These are phyloP conservation scores for Andrena camellia DNA, from an alignment of 2,888 invertebrate species.

Conservation along the genomic window DNA sequence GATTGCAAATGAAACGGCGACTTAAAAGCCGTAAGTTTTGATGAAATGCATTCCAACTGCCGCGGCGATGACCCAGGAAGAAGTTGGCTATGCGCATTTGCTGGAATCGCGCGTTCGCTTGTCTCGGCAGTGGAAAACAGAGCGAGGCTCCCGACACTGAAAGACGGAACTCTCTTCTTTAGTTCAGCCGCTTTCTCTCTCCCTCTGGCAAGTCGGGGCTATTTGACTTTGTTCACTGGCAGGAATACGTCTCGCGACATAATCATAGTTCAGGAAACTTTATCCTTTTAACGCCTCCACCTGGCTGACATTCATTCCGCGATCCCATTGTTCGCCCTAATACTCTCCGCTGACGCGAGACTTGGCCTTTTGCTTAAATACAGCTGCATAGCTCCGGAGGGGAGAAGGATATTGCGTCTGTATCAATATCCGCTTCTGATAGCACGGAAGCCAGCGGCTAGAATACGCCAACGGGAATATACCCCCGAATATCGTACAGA, in stretches of 20 bases:
- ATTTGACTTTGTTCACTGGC: slow-evolving; percentile 27
- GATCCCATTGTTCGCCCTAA: slow-evolving; percentile 35
- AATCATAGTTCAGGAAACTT: slow-evolving; percentile 74
- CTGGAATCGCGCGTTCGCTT: slow-evolving; percentile 25
- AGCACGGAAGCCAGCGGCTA: slow-evolving; percentile 1
- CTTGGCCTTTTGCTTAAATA: slow-evolving; percentile 18
- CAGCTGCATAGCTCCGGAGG: neutral
- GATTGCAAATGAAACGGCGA: slow-evolving; percentile 31
- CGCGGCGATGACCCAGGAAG: slow-evolving; percentile 32
- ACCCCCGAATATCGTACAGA: slow-evolving; percentile 1
- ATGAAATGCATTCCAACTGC: slow-evolving; percentile 74
- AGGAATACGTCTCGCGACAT: slow-evolving; percentile 52
- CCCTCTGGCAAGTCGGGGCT: slow-evolving; percentile 4
- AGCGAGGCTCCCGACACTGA: neutral
- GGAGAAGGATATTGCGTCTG: slow-evolving; percentile 70
- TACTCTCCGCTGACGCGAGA: slow-evolving; percentile 13
- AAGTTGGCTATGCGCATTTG: slow-evolving; percentile 11
- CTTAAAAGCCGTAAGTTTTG: slow-evolving; percentile 75
- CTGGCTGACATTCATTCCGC: slow-evolving; percentile 48
- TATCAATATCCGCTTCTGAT: slow-evolving; percentile 51
- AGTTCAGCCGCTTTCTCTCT: slow-evolving; percentile 10
- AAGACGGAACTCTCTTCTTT: slow-evolving; percentile 19
- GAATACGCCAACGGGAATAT: slow-evolving; percentile 27
- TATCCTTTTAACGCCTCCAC: slow-evolving; percentile 50
- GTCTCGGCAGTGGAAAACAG: slow-evolving; percentile 17